Base-by-base conservation (phyloP, 2,113 vertebrate genomes). In the Formicarius rufipectus region DNA sequence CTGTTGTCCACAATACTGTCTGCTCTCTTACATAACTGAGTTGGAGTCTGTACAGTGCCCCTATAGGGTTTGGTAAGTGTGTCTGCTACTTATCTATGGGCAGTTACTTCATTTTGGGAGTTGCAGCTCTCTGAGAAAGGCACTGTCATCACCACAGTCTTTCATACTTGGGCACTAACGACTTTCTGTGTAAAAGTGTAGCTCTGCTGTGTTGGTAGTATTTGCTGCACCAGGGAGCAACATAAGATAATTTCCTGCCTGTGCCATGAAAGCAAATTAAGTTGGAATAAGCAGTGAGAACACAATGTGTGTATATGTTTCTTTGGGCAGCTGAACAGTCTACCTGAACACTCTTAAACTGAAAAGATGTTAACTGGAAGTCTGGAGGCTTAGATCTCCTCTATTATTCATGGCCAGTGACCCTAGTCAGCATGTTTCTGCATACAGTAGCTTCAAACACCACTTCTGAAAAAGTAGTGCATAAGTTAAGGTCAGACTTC, bases 361-460 rank as follows among this genome's bases (percentile, higher is more conserved):
- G 86, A 89, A 75, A 75, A 90, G 79, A 94, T 56, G n/a, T 89
- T 77, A 87, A 66, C 39, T 96, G 59, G 35, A 88, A 83, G 40
- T 81, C 35, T 81, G 39, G 81, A 88, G 52, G 30, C 52, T 77
- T 77, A 71, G 11, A 37, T 90, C 35, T 81, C 12, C 39, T 89
- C 22, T 71, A 12, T 90, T 86, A 67, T 47, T 91, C 23, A 44
- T 92, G 56, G 24, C 22, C 39, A 28, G 31, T 71, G 52, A 82
- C 60, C 52, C 25, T 59, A 67, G 44, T 31, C 23, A 90, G n/a
- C 28, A 52, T 92, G 44, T 78, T 81, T 63, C 68, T 93, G 16
- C 18, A 22, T 60, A 14, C 31, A 68, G 35, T 67, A 50, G 53
- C 40, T 77, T 85, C 22, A 52, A 24, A 73, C 35, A 40, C 71